Base-by-base conservation (phyloP, 2,113 vertebrate genomes). In the Pyrgilauda ruficollis region DNA sequence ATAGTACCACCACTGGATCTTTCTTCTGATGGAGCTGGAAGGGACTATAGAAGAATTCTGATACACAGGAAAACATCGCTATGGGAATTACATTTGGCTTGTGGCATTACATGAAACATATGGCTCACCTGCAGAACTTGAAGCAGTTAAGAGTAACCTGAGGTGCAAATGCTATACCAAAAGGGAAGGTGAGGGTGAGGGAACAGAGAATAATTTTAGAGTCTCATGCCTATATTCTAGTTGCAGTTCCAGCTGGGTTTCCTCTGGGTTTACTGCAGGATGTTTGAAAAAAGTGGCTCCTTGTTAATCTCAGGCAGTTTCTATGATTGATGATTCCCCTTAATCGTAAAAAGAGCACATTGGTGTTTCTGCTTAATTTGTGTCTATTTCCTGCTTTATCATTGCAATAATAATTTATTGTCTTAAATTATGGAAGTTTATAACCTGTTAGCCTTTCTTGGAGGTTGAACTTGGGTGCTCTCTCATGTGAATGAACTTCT, bases 211-310 rank as follows among this genome's bases (percentile, higher is more conserved):
- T 73, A 66, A 95, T 96, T 97, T 97, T 94, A 96, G 95, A 96
- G 85, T 31, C 3, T 94, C 73, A 90, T 94, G 95, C 80, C 88
- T 92, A 17, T 93, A 74, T 96, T 97, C 72, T 49, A 82, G 93
- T 90, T 96, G 93, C 86, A 96, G 93, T 96, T 97, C 97, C 98
- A 98, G 97, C 97, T 98, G 97, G 94, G 88, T 98, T 97, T 97
- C 96, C 95, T 98, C 97, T 96, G 95, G 93, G 91, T 97, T 98
- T 98, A 97, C 97, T 97, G 94, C 97, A 97, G 98, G 97, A 98
- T 98, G 97, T 98, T 97, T 97, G 96, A 97, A 98, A 98, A 97
- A 98, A 97, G 94, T 94, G 92, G 84, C 88, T 98, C 62, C 96
- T 96, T 97, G 95, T 97, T 98, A 97, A 97, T 97, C 97, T 97